Base-by-base conservation (phyloP, 2,888 invertebrate genomes). In the Dryobota labecula region DNA sequence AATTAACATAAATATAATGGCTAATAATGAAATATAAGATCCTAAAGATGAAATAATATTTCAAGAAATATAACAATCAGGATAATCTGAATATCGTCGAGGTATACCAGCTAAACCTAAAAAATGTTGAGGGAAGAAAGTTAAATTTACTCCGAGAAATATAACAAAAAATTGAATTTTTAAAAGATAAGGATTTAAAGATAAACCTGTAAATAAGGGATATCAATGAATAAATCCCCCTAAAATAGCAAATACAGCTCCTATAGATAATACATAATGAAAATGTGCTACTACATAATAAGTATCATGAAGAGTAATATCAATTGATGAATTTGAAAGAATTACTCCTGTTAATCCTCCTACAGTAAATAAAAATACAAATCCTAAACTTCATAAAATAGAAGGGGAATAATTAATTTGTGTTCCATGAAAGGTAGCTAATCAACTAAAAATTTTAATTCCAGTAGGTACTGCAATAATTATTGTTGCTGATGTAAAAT, bases 381-480 rank as follows among this genome's bases (percentile, higher is more conserved):
- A 98, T 82, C 98, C 98, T 93, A 98, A 86, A 45, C 97, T 95
- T 96, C 98, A 98, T 87, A 97, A 79, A 87, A 97, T 95, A 43
- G 97, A 92, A 0, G 97, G 96, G 0, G 96, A 96, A 86, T 96
- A 96, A 65, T 94, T 94, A 87, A 97, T 90, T 96, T 96, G 96
- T 38, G 96, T 94, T 82, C 97, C 97, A 88, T 97, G 96, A 33
- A 98, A 82, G 20, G 97, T 97, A 1, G 97, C 97, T 93, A 98
- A 87, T 97, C 98, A 98, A 43, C 97, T 92, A 94, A 98, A 98
- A 94, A 98, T 96, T 97, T 98, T 98, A 96, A 98, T 97, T 84
- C 98, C 98, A 27, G 98, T 98, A 0, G 98, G 98, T 0, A 98
- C 97, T 0, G 98, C 98, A 98, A 98, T 98, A 96, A 98, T 97